These are phyloP conservation scores for Melanophora roralis DNA, from an alignment of 2,888 invertebrate genomes.

Conservation along the genomic window DNA sequence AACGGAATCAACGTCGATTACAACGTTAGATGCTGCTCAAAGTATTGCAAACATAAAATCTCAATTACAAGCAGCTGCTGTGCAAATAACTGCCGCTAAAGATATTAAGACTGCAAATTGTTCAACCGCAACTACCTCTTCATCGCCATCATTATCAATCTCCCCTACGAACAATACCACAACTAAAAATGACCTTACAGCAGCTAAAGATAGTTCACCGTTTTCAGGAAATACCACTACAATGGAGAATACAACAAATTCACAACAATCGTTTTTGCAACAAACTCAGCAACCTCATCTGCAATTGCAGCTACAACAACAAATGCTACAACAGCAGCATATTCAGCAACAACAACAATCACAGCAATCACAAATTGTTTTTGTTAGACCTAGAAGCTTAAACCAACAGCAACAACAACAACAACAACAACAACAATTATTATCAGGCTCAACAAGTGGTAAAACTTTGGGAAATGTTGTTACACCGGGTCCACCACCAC, in stretches of 20 bases:
- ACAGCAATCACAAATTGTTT: slow-evolving; percentile 71
- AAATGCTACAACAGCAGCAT: slow-evolving; percentile 54
- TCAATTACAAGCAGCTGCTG: slow-evolving; percentile 70
- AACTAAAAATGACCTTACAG: slow-evolving; percentile 35
- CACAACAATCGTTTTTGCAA: slow-evolving; percentile 58
- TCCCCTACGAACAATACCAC: no score
- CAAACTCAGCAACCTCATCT: slow-evolving; percentile 62
- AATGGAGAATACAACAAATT: slow-evolving; percentile 62
- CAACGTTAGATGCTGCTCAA: slow-evolving; percentile 66
- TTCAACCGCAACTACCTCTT: slow-evolving; percentile 47
- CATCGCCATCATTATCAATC: slow-evolving; percentile 68
- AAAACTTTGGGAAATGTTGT: slow-evolving; percentile 23
- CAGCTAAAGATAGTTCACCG: slow-evolving; percentile 16
- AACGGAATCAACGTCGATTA: slow-evolving; percentile 42
- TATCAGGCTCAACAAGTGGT: slow-evolving; percentile 45
- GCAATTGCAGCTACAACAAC: slow-evolving; percentile 50
- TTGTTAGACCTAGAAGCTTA: slow-evolving; percentile 69
- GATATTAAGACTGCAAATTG: slow-evolving; percentile 52
- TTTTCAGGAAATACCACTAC: slow-evolving; percentile 34
- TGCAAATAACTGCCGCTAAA: slow-evolving; percentile 59
- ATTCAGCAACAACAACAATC: slow-evolving; percentile 52
- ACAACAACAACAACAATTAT: slow-evolving; percentile 61
- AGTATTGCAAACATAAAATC: slow-evolving; percentile 73
- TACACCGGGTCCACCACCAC: slow-evolving; percentile 60
- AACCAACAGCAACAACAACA: slow-evolving; percentile 66